Evolutionary conservation across 2,113 vertebrate genomes (phyloP), one percentile per base, ranked within the genome.

Genomic region (Salvelinus alpinus): DNA sequence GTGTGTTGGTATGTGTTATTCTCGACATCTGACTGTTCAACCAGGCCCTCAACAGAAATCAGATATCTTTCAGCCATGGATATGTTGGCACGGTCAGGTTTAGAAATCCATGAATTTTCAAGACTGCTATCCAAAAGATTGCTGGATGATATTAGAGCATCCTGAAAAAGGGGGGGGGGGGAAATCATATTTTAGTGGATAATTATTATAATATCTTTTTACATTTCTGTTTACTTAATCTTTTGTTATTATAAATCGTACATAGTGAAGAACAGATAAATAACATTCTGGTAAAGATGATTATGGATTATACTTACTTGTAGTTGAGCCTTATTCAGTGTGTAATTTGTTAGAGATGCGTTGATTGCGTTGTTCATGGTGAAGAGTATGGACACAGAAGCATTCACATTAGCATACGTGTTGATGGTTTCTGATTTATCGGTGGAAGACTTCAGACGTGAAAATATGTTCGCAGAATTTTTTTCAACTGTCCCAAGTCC

Each of bases 11-110:
- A n/a, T 29, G 0, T 1, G 9, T 0, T 0, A 0, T 31, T 57
- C 4, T 77, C 60, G 1, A 90, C 12, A 4, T 64, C 22, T 5
- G 95, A 73, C 0, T 0, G 6, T 0, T 0, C 0, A 16, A 94
- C 84, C 71, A 97, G 90, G 0, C 31, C 2, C 85, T 97, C 95
- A 60, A 97, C 73, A 0, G 93, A 91, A 0, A 0, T 0, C 65
- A 99, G 75, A 64, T 95, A 91, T 16, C 0, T 80, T 59, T 91
- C 89, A 72, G 94, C 92, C 54, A 92, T 0, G 14, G 3, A 14
- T 0, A 0, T 0, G 7, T 65, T 47, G 1, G 5, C 5, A 3
- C 44, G 11, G 0, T 0, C 0, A 48, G 0, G 1, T 0, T 60
- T 1, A 20, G 25, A 11, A 18, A 0, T 62, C 89, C 91, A 94